Evolutionary conservation across 2,888 invertebrate species (phyloP), one percentile per base, ranked within the genome.

Genomic region (Atethmia centrago): DNA sequence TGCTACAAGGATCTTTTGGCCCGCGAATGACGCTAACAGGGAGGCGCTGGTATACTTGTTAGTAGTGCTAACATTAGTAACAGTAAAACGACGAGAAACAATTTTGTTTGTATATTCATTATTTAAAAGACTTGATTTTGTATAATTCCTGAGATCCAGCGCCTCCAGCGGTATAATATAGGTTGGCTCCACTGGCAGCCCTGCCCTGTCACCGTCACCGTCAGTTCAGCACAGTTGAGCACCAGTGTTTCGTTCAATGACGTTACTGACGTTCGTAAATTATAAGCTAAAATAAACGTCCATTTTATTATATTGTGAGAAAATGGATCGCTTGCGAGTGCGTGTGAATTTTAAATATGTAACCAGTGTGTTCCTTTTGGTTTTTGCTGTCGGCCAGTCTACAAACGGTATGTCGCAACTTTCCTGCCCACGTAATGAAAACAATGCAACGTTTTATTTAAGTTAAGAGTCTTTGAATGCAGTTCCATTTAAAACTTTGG

Each of bases 251-350:
- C 85, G 81, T 72, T 86, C 82, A 83, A 88, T 90, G 90, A 90
- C 90, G 88, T 88, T 86, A 74, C 68, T 85, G 79, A 81, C 81
- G 47, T 82, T 76, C 74, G 66, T 83, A 61, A 78, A 79, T 61
- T 73, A 5, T 66, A 79, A 77, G 80, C 53, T 85, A 85, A 79
- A 80, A 67, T 83, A 80, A 74, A 82, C 80, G 78, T 85, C 77
- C 77, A 87, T 81, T 77, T 85, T 79, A 85, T 51, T 82, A 63
- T 59, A 77, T 86, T 85, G 75, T 84, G 80, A 79, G 83, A 90
- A 88, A 88, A 93, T 93, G 93, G 88, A 89, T 89, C 88, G 85
- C 74, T 83, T 87, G 61, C 80, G 84, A 87, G 86, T 90, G 88
- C 88, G 86, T 82, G 90, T 90, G 84, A 89, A 88, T 82, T 87